Evolutionary conservation across 92 coral and sea anemone genomes (phyloP), one percentile per base, ranked within the genome.

Genomic region (Umimayanthus kanabou): DNA sequence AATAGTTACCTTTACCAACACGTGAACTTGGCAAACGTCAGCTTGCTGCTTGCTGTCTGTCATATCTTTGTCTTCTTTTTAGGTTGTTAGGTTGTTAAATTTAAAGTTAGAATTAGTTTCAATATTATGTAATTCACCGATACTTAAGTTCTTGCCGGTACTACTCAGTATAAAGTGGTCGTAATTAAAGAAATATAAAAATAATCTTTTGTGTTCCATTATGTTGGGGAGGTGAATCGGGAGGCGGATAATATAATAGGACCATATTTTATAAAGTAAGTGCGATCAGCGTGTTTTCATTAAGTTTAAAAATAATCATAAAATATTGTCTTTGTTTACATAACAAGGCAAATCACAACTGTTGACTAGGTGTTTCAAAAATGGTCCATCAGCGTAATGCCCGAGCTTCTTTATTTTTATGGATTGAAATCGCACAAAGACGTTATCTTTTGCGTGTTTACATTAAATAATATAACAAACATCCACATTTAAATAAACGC

Each of bases 301-400:
- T 61, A 20, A 61, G 16, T 29, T 29, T 20, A 72, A 42, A 72
- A 28, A 72, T 72, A 72, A 72, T 67, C 73, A n/a, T 67, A 67
- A 67, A 67, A n/a, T 67, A 53, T 67, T 67, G 73, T 67, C 33
- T 67, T 67, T 67, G 73, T 67, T 67, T 30, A n/a, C 73, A 67
- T 22, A 67, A 67, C 73, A 67, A 67, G 73, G 73, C 73, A 67
- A 67, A n/a, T n/a, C 73, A n/a, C 33, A 67, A 33, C 73, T 25
- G 73, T 67, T 67, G 33, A 67, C 28, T 67, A n/a, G 73, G 33
- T 67, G 73, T 28, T 67, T 67, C 73, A 67, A 67, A 67, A 18
- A 50, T 50, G 58, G 58, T 18, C 58, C 13, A 50, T 33, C 58
- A 50, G 58, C 10, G 58, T 50, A 50, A 50, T 50, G 18, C 16